phyloP scores from a whole-genome alignment of 2,888 invertebrate genomes.

The Odontothrips loti region DNA sequence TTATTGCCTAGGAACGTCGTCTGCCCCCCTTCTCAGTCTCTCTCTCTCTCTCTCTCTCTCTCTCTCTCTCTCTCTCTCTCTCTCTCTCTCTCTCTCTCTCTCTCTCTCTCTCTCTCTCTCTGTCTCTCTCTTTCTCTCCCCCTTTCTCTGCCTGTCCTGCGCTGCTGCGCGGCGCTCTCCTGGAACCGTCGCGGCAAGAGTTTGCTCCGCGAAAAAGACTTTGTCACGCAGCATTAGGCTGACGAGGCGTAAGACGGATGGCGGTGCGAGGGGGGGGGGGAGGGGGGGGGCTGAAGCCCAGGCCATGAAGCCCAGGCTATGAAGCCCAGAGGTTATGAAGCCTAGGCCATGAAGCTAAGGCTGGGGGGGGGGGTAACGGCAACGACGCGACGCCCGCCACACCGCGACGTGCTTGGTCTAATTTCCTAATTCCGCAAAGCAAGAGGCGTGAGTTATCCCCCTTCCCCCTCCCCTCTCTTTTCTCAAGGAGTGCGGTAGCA shows the following conservation, averaged over 20 bases:
- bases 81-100: neutral
- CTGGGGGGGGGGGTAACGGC: too few species aligned
- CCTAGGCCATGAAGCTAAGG: too few species aligned
- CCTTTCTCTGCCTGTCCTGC: neutral
- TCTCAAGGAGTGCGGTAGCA: too few species aligned
- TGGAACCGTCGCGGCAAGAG: neutral
- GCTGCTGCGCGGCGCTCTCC: neutral
- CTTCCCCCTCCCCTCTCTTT: too few species aligned
- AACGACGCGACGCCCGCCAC: too few species aligned
- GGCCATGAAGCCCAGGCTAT: neutral
- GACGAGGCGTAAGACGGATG: conserved; percentile 3
- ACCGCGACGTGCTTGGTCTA: too few species aligned
- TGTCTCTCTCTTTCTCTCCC: neutral
- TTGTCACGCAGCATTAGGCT: conserved; percentile 22
- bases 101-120: neutral
- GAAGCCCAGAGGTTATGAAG: too few species aligned
- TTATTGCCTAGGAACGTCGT: neutral
- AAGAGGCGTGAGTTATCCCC: too few species aligned
- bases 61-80: neutral
- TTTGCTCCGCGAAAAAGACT: neutral
- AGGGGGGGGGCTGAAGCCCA: neutral
- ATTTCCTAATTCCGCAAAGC: too few species aligned
- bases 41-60: neutral
- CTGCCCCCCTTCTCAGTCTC: neutral
- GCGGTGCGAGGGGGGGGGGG: neutral